A percentile compares a stretch with the other conserved stretches of the same genome.
Evolutionary conservation across 2,888 invertebrate species (phyloP).

Genomic region (Cephus rjabovi): DNA sequence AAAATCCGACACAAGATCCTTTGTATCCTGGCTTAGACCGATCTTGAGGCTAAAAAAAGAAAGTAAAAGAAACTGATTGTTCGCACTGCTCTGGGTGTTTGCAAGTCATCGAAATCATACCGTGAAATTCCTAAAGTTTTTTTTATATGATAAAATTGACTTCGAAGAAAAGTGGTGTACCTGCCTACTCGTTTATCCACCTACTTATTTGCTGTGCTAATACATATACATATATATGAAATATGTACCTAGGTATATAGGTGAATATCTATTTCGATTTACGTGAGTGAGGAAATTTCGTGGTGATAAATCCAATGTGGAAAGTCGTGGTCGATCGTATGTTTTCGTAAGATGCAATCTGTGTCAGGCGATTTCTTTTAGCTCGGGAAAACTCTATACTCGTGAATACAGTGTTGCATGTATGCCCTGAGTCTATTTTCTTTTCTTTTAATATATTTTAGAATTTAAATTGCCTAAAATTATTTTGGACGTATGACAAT

Average conservation of each 20-base stretch:
- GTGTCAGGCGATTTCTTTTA: neutral
- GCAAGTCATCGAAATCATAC: neutral
- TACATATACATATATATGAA: neutral
- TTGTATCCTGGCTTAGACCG: neutral
- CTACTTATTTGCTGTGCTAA: neutral
- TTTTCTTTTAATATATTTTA: neutral
- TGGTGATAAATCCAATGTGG: neutral
- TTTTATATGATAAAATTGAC: neutral
- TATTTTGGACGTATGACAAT: slow-evolving; percentile 12
- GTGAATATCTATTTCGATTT: neutral
- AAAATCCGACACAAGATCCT: neutral
- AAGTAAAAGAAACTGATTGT: neutral
- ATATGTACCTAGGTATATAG: neutral
- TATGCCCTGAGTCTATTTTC: neutral
- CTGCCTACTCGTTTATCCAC: neutral
- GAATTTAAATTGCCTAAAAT: neutral
- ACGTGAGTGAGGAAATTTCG: neutral
- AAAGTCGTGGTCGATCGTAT: neutral
- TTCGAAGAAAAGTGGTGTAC: neutral
- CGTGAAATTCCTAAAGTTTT: neutral
- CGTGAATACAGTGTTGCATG: neutral
- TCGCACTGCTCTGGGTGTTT: neutral
- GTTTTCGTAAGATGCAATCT: neutral
- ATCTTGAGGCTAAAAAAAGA: neutral
- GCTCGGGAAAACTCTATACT: neutral